Base-by-base conservation (phyloP, 1,140 invertebrate species). In the Galleria mellonella region DNA sequence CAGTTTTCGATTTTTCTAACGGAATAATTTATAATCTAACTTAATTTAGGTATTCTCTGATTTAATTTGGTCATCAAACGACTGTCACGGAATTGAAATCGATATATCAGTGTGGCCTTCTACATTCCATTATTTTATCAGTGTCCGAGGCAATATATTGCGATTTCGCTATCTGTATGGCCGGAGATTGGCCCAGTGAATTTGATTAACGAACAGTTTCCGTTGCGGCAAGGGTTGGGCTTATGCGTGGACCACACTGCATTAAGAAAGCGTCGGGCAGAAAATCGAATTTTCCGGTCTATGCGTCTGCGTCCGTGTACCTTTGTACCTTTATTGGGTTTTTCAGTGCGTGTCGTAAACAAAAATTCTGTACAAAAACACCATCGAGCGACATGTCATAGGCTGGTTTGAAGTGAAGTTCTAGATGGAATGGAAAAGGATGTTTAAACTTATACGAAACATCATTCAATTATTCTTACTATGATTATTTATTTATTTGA, bases 241-340 rank as follows among this genome's bases (percentile, higher is more conserved):
- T 44, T 64, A 72, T 69, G 68, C 41, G 44, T 69, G 56, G 64
- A 51, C 62, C 62, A 59, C 58, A 62, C 35, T 55, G 57, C 60
- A 74, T 76, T 73, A 75, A 60, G 64, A 47, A 72, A 65, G 74
- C 68, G 75, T 54, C 68, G 64, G 59, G 59, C 71, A 74, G 70
- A 82, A 82, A 84, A 84, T 84, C 69, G 70, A 82, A 82, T 84
- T 84, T 84, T 78, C 77, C 76, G 69, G 67, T 72, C 51, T 58
- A 63, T 73, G 72, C 64, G 13, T 49, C 43, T 52, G 47, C 57
- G 44, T 67, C 53, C 44, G 32, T 47, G 39, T 56, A 60, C 61
- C 62, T 75, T 66, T 68, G 61, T 62, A 60, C 54, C 61, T 72
- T 71, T 62, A 62, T 59, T 39, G 55, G 50, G 62, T 46, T 79